Conservation (phyloP, 2,113 vertebrate species). For the Fregata magnificens region DNA sequence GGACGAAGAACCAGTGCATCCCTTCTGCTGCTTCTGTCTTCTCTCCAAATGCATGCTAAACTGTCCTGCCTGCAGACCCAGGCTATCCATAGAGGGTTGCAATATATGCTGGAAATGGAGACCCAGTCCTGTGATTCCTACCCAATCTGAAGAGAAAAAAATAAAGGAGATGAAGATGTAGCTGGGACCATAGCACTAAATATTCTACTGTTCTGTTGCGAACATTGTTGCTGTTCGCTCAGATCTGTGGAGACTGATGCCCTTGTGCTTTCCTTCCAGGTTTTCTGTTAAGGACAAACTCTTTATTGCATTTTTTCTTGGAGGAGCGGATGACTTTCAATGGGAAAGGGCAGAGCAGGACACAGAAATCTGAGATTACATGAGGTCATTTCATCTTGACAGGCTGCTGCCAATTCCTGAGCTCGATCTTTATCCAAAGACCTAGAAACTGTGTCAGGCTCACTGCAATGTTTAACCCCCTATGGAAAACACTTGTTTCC, state of each 20-base stretch:
- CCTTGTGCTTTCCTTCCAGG: not conserved
- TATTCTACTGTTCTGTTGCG: not conserved
- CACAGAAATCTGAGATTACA: conserved; percentile 4
- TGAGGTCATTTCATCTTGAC: not conserved
- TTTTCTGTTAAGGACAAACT: not conserved
- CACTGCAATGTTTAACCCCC: not conserved
- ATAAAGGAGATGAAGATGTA: not conserved
- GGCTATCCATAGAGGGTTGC: not conserved
- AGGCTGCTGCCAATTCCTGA: not conserved
- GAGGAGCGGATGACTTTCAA: not conserved
- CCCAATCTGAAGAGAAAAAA: not conserved
- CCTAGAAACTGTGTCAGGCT: conserved; percentile 16
- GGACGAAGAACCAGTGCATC: not conserved
- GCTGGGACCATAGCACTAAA: not conserved
- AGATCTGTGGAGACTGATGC: not conserved
- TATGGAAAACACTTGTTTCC: not conserved
- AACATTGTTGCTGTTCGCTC: rapidly evolving
- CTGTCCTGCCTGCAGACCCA: not conserved
- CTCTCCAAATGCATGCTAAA: rapidly evolving
- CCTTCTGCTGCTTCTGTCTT: not conserved
- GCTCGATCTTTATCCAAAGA: conserved; percentile 1
- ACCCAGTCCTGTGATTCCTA: not conserved
- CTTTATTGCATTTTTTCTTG: not conserved
- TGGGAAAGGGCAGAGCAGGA: conserved; percentile 14
- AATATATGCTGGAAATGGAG: not conserved